These are phyloP conservation scores for Lytechinus pictus DNA, from an alignment of 35 echinoderm and acorn worm genomes.

Conservation along the genomic window DNA sequence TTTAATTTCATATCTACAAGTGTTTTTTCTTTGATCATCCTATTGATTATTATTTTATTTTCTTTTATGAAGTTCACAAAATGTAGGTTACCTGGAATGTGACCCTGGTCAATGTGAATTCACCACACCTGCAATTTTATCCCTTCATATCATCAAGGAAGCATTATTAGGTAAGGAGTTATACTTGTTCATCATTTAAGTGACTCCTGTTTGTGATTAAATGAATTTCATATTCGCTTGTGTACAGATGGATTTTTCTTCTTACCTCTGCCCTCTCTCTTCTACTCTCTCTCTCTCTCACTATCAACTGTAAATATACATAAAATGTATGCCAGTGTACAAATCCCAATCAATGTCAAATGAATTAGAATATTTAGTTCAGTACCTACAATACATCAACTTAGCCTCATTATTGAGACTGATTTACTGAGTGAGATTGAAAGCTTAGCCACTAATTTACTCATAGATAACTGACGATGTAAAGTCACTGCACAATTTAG, in stretches of 20 bases:
- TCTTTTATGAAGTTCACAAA: background rate
- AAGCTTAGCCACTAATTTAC: too few species aligned
- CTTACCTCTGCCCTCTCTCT: background rate
- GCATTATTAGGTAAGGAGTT: constrained; percentile 22
- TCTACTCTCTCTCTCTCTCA: too few species aligned
- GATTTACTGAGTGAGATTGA: too few species aligned
- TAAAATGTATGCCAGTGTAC: too few species aligned
- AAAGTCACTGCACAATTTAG: too few species aligned
- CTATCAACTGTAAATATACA: background rate
- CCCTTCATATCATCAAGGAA: constrained; percentile 26
- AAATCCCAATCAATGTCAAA: too few species aligned
- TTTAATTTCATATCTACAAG: background rate
- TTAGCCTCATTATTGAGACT: too few species aligned
- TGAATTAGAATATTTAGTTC: too few species aligned
- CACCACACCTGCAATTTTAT: constrained; percentile 25
- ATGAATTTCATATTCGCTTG: background rate
- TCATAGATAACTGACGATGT: too few species aligned
- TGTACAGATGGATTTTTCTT: background rate
- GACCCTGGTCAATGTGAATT: constrained; percentile 37
- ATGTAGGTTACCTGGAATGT: constrained; percentile 31
- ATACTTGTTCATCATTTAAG: too few species aligned
- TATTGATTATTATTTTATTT: background rate
- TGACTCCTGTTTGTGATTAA: too few species aligned
- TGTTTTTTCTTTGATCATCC: background rate
- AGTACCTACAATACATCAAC: too few species aligned